Conservation (phyloP, 2,113 vertebrate genomes). For the Chunga burmeisteri region DNA sequence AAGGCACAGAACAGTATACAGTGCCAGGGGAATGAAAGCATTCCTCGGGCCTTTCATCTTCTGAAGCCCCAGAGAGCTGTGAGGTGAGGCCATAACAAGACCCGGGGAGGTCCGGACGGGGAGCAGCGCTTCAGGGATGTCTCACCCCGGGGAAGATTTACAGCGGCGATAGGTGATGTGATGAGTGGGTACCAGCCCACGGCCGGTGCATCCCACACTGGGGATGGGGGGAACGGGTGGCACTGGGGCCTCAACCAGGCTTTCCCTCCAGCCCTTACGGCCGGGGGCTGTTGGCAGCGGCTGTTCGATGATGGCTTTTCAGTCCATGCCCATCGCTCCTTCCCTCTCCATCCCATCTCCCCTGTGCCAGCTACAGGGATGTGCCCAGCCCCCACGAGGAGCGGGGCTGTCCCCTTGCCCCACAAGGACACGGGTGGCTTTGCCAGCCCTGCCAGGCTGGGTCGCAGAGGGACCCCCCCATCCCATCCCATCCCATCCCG, state of each 20-base stretch:
- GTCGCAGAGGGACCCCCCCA: not conserved
- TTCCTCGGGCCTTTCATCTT: not conserved
- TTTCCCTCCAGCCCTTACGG: not conserved
- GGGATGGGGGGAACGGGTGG: fast-evolving
- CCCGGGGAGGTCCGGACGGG: not conserved
- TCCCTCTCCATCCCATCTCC: not conserved
- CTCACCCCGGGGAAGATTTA: not conserved
- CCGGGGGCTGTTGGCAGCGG: not conserved
- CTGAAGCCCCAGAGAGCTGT: not conserved
- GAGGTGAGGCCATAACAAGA: not conserved
- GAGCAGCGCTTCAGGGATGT: not conserved
- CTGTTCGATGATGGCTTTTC: fast-evolving
- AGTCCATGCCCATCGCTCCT: not conserved
- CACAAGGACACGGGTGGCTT: fast-evolving
- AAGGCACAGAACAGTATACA: fast-evolving
- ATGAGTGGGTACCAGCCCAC: not conserved
- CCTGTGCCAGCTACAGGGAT: not conserved
- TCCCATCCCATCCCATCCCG: not conserved
- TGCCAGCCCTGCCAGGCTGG: not conserved
- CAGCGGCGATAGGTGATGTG: not conserved
- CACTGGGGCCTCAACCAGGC: not conserved
- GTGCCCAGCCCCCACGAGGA: not conserved
- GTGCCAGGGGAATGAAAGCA: not conserved
- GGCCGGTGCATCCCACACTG: fast-evolving
- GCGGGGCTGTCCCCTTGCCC: not conserved